Evolutionary conservation across 2,888 invertebrate genomes (phyloP).

Genomic region (Lasioglossum figueresi): DNA sequence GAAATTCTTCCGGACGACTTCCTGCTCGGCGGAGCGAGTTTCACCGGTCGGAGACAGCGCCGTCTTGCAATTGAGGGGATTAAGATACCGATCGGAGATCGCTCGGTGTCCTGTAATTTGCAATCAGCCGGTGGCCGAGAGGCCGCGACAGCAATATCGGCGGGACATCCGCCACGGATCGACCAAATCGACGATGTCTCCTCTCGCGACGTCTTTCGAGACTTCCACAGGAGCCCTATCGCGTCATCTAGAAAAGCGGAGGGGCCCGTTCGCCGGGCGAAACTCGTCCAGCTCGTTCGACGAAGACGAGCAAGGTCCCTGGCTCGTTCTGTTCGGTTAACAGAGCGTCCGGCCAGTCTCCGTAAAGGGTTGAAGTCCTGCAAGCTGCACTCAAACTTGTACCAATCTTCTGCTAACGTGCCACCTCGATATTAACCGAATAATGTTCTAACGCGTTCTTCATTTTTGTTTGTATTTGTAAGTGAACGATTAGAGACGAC

Average conservation of each 20-base stretch:
- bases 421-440: not conserved
- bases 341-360: not conserved
- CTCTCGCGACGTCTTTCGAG: not conserved
- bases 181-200: slow-evolving; percentile 7
- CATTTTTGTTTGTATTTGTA: too few species aligned
- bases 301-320: slow-evolving; percentile 18
- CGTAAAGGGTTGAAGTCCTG: not conserved
- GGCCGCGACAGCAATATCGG: slow-evolving; percentile 5
- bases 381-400: not conserved
- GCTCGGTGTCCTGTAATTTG: slow-evolving; percentile 33
- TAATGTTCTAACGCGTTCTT: too few species aligned
- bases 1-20: slow-evolving; percentile 7
- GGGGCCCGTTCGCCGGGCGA: not conserved
- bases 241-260: slow-evolving; percentile 23
- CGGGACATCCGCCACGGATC: slow-evolving; percentile 9
- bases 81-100: slow-evolving; percentile 39
- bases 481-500: too few species aligned
- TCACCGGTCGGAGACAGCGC: slow-evolving; percentile 6
- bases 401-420: not conserved
- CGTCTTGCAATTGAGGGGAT: slow-evolving; percentile 37
- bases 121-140: slow-evolving; percentile 24
- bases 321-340: not conserved
- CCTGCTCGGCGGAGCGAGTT: slow-evolving; percentile 1
- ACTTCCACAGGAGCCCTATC: slow-evolving; percentile 14
- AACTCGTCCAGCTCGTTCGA: slow-evolving; percentile 25